Evolutionary conservation across 2,797 vertebrate species (phyloP).

Genomic region (Rhabdomys pumilio): DNA sequence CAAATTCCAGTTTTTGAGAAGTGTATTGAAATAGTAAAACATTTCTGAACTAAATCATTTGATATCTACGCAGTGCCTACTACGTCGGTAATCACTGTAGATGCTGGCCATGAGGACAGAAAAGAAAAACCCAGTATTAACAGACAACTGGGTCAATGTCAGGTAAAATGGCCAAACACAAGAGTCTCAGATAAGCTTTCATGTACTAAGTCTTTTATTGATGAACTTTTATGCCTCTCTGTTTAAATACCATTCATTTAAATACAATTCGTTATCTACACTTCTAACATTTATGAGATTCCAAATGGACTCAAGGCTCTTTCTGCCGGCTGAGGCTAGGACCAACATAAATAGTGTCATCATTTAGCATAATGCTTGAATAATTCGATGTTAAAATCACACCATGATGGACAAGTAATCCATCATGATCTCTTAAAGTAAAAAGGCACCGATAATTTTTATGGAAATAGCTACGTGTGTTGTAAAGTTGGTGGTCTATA

Average conservation of each 20-base stretch:
- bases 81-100: background rate
- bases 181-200: slow-evolving; percentile 29
- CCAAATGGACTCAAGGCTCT: background rate
- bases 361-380: background rate
- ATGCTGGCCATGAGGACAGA: background rate
- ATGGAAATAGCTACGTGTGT: slow-evolving; percentile 6
- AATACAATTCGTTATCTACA: background rate
- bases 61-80: background rate
- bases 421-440: background rate
- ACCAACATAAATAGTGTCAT: background rate
- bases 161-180: background rate
- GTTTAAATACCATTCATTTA: background rate
- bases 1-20: slow-evolving; percentile 54
- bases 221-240: background rate
- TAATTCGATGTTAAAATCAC: background rate
- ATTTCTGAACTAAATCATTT: background rate
- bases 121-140: background rate
- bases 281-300: background rate
- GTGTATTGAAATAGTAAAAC: slow-evolving; percentile 13
- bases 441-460: background rate
- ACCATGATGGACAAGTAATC: background rate
- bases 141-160: background rate
- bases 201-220: slow-evolving; percentile 29
- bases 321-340: background rate
- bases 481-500: background rate